Percentiles rank a stretch among this genome's conserved stretches.
These are phyloP conservation scores for Theocolax elegans DNA, from an alignment of 1,140 invertebrate genomes.

Conservation along the genomic window DNA sequence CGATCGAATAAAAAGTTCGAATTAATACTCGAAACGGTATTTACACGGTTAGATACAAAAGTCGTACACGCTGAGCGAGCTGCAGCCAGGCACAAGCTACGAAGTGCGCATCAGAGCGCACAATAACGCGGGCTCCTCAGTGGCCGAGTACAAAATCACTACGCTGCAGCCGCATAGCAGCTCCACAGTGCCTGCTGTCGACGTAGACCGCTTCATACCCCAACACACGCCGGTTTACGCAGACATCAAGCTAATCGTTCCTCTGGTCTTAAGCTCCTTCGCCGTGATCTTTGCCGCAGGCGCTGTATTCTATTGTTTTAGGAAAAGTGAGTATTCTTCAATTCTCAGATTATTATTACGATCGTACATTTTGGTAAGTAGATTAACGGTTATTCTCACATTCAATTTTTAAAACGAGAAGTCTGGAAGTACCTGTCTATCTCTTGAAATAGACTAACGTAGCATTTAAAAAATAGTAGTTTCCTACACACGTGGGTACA, in stretches of 20 bases:
- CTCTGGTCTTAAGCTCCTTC: conserved; percentile 62
- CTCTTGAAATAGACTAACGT: no score
- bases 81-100: conserved; percentile 88
- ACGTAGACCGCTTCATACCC: conserved; percentile 64
- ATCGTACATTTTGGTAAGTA: no score
- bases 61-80: conserved; percentile 81
- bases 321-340: conserved; percentile 63
- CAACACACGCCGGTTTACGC: conserved; percentile 63
- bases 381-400: no score
- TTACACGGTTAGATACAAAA: conserved; percentile 72
- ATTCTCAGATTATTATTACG: no score
- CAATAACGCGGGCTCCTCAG: conserved; percentile 91
- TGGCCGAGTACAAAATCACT: conserved; percentile 88
- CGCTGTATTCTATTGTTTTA: conserved; percentile 66
- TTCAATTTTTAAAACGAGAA: no score
- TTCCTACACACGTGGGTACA: no score
- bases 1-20: no score
- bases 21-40: no score
- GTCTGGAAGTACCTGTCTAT: no score
- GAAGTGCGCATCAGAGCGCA: conserved; percentile 87
- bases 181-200: conserved; percentile 60
- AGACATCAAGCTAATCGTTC: conserved; percentile 64
- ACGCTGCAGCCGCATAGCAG: conserved; percentile 81
- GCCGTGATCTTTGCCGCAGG: conserved; percentile 63
- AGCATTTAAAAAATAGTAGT: no score